phyloP scores from a whole-genome alignment of 2,113 vertebrate species.

The Leucopsar rothschildi region DNA sequence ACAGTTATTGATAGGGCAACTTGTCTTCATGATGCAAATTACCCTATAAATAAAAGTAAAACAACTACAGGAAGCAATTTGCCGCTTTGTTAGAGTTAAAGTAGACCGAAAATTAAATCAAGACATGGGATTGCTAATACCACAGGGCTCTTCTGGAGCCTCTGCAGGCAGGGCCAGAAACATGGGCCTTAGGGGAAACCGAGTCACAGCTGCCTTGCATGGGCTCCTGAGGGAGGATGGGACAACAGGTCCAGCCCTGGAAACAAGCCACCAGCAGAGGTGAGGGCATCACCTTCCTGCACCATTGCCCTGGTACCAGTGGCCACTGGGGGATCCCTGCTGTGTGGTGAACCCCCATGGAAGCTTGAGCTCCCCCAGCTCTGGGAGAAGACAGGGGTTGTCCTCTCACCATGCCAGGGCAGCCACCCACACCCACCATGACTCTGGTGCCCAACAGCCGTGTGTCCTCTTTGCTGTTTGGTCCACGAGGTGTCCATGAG shows the following conservation, averaged over 20 bases:
- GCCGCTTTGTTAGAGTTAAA: slow-evolving; percentile 47
- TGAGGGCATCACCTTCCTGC: not conserved
- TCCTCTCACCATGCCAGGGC: fast-evolving
- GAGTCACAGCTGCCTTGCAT: not conserved
- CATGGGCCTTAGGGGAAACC: fast-evolving
- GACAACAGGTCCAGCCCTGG: not conserved
- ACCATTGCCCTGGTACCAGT: not conserved
- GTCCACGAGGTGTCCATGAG: not conserved
- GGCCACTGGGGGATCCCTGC: fast-evolving
- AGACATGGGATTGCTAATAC: not conserved
- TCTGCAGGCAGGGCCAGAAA: not conserved
- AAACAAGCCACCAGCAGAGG: fast-evolving
- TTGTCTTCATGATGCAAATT: slow-evolving; percentile 57
- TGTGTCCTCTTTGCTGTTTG: not conserved
- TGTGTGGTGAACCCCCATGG: not conserved
- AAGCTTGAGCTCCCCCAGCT: not conserved
- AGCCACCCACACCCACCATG: not conserved
- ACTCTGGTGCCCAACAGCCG: fast-evolving
- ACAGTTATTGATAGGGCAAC: slow-evolving; percentile 42
- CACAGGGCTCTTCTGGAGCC: not conserved
- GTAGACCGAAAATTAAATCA: slow-evolving; percentile 44
- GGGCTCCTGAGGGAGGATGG: fast-evolving
- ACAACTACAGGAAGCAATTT: slow-evolving; percentile 58
- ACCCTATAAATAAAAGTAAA: slow-evolving; percentile 64
- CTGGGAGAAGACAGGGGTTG: not conserved